Evolutionary conservation across 2,888 invertebrate species (phyloP).

Genomic region (Mimumesa dahlbomi): DNA sequence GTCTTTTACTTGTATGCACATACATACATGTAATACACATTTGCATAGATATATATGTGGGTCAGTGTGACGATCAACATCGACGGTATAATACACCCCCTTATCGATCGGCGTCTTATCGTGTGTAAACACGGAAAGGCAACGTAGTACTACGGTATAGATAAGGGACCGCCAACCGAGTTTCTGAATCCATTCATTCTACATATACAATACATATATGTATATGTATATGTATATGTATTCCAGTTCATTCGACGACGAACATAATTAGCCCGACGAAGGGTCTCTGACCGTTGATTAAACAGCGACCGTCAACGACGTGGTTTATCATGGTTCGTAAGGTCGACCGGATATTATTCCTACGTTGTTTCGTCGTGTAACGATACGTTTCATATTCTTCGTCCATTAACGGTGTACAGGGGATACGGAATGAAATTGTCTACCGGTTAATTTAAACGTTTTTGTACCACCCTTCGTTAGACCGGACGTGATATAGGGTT

Average conservation of each 20-base stretch:
- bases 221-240: no score
- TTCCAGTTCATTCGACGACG: constrained; percentile 15
- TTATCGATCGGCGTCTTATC: constrained; percentile 70
- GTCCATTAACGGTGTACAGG: not conserved
- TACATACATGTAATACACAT: not conserved
- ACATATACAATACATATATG: no score
- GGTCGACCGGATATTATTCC: constrained; percentile 46
- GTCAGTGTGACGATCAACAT: constrained; percentile 61
- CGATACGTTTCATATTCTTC: not conserved
- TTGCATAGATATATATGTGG: constrained; percentile 53
- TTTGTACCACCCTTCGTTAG: no score
- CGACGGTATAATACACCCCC: constrained; percentile 36
- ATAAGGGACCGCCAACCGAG: constrained; percentile 53
- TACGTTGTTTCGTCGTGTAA: constrained; percentile 6
- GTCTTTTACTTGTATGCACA: not conserved
- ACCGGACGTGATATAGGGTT: no score
- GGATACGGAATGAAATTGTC: not conserved
- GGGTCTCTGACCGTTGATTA: constrained; percentile 44
- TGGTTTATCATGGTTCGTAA: constrained; percentile 27
- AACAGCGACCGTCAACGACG: constrained; percentile 16
- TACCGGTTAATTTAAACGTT: no score
- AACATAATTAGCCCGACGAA: constrained; percentile 44
- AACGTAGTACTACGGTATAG: constrained; percentile 61
- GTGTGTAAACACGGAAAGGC: constrained; percentile 62
- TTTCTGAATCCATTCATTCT: constrained; percentile 56